Evolutionary conservation across 1,140 invertebrate genomes (phyloP), one percentile per base, ranked within the genome.

Genomic region (Pseudomyrmex sp.): DNA sequence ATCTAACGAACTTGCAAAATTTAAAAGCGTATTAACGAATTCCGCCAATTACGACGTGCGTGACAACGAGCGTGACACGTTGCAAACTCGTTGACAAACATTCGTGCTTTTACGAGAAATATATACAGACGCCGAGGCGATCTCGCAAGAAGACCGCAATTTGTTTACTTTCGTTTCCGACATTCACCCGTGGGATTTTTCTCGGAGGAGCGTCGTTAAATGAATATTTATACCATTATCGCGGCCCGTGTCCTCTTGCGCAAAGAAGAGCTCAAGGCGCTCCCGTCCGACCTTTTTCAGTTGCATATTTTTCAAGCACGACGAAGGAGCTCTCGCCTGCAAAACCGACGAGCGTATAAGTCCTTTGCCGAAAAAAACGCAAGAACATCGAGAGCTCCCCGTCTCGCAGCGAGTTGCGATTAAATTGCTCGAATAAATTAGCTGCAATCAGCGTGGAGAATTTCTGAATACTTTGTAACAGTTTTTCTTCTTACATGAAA

Each of bases 211-310:
- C 56, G 9, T 35, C 58, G 58, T 85, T 85, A 87, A 35, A 90
- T 85, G 85, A 88, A 88, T 90, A 90, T 90, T 90, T 88, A 86
- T 89, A 84, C 61, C 70, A 61, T 85, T 89, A 76, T 84, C 58
- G 63, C 46, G 56, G 74, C 59, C 46, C 56, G 58, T 76, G 56
- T 69, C 58, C 82, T 84, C 26, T 15, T 52, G 52, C 26, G 48
- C 68, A 87, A 89, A 76, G 77, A 75, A 89, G 5, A 84, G 70
- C 62, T 85, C 70, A 72, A 50, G 61, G 52, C 58, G 66, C 12
- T 63, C 26, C 54, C 23, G 48, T 44, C 18, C 26, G 4, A 74
- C 15, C 69, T 46, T 65, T 56, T 77, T 44, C 52, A 56, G 20
- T 75, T 59, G 52, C 54, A 80, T 72, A 77, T 63, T 80, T 69